phyloP scores from a whole-genome alignment of 2,113 vertebrate species.

The Python bivittatus region DNA sequence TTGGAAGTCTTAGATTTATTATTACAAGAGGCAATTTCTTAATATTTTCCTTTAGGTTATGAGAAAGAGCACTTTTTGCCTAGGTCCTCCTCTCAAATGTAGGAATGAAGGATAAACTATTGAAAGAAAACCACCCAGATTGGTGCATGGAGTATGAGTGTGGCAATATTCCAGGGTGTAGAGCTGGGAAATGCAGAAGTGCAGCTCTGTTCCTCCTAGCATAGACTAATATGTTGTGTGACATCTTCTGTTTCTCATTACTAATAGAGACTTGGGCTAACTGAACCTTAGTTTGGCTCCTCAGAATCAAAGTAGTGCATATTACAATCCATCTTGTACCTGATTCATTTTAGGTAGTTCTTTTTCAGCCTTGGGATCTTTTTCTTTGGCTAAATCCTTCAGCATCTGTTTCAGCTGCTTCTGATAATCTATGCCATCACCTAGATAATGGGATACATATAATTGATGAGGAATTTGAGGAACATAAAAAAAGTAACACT shows the following conservation, averaged over 20 bases:
- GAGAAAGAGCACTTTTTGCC: background rate
- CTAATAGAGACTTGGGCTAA: background rate
- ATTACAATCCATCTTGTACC: slow-evolving; percentile 69
- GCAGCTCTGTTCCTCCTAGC: background rate
- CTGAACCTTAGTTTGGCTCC: background rate
- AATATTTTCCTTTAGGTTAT: background rate
- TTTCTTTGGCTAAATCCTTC: slow-evolving; percentile 88
- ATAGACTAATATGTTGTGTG: background rate
- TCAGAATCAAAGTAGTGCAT: background rate
- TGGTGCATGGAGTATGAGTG: background rate
- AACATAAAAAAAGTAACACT: background rate
- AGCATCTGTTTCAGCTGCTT: slow-evolving; percentile 96
- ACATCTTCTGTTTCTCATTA: background rate
- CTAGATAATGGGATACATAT: slow-evolving; percentile 49
- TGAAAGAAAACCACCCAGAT: background rate
- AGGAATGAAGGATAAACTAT: background rate
- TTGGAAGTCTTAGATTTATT: too few species aligned
- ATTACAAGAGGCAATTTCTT: background rate
- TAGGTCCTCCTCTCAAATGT: background rate
- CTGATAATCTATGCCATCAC: slow-evolving; percentile 83
- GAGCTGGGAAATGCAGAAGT: background rate
- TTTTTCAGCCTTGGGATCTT: slow-evolving; percentile 83
- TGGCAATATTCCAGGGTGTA: background rate
- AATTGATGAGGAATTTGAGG: background rate
- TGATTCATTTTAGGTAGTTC: slow-evolving; percentile 92